Evolutionary conservation across 2,888 invertebrate genomes (phyloP), one percentile per base, ranked within the genome.

Genomic region (Drosophila subsilvestris): DNA sequence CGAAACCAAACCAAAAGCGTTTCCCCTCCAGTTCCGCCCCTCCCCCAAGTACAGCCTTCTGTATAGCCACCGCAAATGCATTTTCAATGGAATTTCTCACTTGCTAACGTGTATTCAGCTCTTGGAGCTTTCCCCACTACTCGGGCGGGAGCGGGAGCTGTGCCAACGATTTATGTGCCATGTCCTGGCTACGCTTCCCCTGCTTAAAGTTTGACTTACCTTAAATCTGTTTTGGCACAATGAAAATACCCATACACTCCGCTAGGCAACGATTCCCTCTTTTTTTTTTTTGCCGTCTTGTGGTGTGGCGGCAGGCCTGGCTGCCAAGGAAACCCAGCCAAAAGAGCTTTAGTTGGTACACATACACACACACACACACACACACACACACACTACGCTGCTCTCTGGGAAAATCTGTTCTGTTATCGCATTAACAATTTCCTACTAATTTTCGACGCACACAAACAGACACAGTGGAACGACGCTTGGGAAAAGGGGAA

Each of bases 381-480:
- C n/a, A n/a, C n/a, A n/a, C n/a, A n/a, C n/a, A n/a, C n/a, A n/a
- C n/a, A n/a, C n/a, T n/a, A n/a, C n/a, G n/a, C n/a, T n/a, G n/a
- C 54, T 45, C 57, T 25, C 65, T 57, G 57, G 51, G 54, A 62
- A 78, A 76, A 79, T 76, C 76, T 77, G 62, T 85, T 76, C 76
- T 77, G 63, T 85, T 86, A 84, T 81, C 81, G 80, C 86, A 84
- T 85, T 85, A 86, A 81, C 84, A 81, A 76, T 85, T 86, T 86
- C 79, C 79, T 68, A 81, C 84, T 79, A 86, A 86, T 85, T 83
- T 37, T 82, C 47, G 76, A 44, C 63, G 53, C 61, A 66, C 60
- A 70, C 47, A 47, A 42, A 27, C 17, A 45, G 49, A 43, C 17
- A 37, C 50, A 43, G 14, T 17, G 18, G 25, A 29, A 32, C 9